Percentiles rank a stretch among this genome's conserved stretches.
These are phyloP conservation scores for Clangula hyemalis DNA, from an alignment of 2,797 vertebrate genomes.

Conservation along the genomic window DNA sequence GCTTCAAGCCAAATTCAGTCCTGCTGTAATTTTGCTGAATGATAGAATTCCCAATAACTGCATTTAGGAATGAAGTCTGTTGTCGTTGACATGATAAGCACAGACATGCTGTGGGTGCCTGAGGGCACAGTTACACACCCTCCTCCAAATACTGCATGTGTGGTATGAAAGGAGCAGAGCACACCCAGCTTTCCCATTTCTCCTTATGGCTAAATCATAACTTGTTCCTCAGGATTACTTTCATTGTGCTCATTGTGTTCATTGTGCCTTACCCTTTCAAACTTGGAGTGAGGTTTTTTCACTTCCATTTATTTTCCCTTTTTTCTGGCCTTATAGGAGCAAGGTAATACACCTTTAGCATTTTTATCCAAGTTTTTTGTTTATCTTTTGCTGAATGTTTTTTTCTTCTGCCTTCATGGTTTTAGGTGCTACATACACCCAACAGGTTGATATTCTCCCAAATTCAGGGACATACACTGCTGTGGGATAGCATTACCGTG, in stretches of 20 bases:
- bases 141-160: background rate
- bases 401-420: background rate
- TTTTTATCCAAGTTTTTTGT: background rate
- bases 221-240: background rate
- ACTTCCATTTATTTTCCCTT: background rate
- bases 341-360: background rate
- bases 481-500: background rate
- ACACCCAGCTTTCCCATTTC: background rate
- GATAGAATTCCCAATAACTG: conserved; percentile 5
- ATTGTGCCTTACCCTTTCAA: background rate
- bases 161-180: background rate
- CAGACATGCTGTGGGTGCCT: background rate
- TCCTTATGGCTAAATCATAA: background rate
- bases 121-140: background rate
- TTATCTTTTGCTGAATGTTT: background rate
- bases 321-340: background rate
- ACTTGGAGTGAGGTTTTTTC: background rate
- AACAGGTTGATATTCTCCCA: background rate
- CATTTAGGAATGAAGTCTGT: conserved; percentile 20
- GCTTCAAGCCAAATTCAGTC: conserved; percentile 8
- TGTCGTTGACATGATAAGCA: conserved; percentile 6
- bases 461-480: background rate
- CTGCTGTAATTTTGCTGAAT: background rate
- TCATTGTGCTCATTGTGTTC: no score
- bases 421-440: background rate